Conservation (phyloP, 2,113 vertebrate species). For the Mungos mungo region DNA sequence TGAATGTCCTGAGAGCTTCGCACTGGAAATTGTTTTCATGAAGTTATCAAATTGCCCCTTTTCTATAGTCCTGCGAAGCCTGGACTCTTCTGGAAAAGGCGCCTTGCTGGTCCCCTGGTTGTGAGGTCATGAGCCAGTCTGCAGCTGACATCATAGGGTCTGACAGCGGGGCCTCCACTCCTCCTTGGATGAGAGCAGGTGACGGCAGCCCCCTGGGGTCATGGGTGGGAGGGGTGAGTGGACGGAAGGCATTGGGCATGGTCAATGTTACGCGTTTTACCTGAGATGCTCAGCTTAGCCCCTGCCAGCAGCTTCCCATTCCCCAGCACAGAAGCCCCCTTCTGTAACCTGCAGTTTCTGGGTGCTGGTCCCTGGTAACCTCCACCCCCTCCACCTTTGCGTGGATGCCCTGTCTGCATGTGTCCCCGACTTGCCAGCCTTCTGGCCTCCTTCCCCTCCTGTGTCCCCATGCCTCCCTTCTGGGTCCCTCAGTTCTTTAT, state of each 20-base stretch:
- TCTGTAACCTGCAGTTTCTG: no score
- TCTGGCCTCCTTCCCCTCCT: no score
- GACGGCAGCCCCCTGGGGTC: no score
- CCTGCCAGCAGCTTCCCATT: no score
- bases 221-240: not conserved
- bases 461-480: no score
- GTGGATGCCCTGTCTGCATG: no score
- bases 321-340: no score
- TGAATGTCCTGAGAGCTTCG: not conserved
- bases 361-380: no score
- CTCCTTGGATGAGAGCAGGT: no score
- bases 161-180: not conserved
- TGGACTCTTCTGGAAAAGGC: not conserved
- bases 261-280: not conserved
- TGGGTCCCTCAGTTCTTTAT: no score
- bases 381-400: no score
- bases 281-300: not conserved
- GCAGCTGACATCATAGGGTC: not conserved
- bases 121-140: not conserved
- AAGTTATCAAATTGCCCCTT: not conserved
- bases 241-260: fast-evolving
- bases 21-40: not conserved
- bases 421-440: no score
- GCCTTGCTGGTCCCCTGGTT: not conserved
- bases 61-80: not conserved